Base-by-base conservation (phyloP, 2,113 vertebrate genomes). In the Seriola dumerili region DNA sequence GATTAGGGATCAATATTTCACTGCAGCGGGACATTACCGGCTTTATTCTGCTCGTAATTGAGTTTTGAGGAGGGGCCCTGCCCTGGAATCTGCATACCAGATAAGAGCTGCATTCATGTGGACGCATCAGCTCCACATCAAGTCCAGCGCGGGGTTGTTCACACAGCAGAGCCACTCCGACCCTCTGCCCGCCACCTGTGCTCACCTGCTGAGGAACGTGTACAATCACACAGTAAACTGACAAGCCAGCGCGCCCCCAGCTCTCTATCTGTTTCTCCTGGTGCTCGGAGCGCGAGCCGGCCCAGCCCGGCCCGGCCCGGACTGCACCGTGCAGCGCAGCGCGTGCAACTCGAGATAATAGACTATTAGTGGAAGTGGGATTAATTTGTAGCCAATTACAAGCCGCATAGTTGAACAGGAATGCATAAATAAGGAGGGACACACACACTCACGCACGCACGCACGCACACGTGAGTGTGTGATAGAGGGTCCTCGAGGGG, bases 311-410 rank as follows among this genome's bases (percentile, higher is more conserved):
- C 25, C 25, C 25, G 25, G 25, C 29, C 29, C 29, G 29, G 29
- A 89, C 89, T 92, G 93, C 61, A 11, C 25, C 25, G 74, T 21
- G 29, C 16, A n/a, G 90, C 89, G 29, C 16, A n/a, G 90, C 89
- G 92, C 91, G 91, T 92, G 25, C 91, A 61, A 93, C 91, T 52
- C 44, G 85, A 95, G 95, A 94, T 95, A 93, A 93, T 94, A 94
- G 95, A 87, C 96, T 93, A 95, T 95, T 96, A 96, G 89, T 91
- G 94, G 93, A 95, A 91, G 77, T 95, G 95, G 95, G 94, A 96
- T 96, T 97, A 95, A 96, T 96, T 96, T 96, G 96, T 96, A 97
- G 96, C 96, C 97, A 97, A 97, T 97, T 97, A 96, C 95, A 94
- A 92, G 34, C 89, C 89, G 76, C 75, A 82, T 75, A 89, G 94